These are phyloP conservation scores for Sorex fumeus DNA, from an alignment of 2,113 vertebrate species.

Conservation along the genomic window DNA sequence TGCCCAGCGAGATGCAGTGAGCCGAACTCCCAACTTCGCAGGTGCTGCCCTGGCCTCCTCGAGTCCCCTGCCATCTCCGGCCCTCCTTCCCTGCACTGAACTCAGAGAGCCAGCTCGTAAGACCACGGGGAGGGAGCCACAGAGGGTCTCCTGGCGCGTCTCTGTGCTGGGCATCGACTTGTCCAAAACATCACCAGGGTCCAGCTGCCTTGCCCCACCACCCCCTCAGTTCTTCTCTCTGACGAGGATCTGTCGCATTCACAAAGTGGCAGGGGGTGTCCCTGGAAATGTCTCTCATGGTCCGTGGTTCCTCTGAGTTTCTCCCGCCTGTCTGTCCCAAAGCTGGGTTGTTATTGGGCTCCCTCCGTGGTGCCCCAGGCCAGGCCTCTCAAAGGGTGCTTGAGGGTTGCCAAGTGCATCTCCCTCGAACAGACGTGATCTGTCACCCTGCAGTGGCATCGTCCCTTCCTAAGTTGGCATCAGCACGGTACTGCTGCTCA, in stretches of 20 bases:
- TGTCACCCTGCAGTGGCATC: not conserved
- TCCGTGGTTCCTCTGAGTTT: not conserved
- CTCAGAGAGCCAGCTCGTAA: not conserved
- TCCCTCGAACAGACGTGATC: not conserved
- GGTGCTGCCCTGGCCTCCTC: not conserved
- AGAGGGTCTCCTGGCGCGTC: not conserved
- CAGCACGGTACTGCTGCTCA: not conserved
- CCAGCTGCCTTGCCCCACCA: not conserved
- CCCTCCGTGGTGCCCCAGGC: not conserved
- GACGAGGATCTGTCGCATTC: not conserved
- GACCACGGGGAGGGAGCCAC: not conserved
- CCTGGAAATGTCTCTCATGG: constrained; percentile 4
- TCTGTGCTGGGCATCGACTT: not conserved
- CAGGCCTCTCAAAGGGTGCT: not conserved
- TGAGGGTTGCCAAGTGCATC: not conserved
- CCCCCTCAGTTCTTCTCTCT: not conserved
- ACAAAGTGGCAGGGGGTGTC: not conserved
- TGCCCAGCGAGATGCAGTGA: not conserved
- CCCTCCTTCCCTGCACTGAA: not conserved
- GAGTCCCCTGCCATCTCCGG: constrained; percentile 1
- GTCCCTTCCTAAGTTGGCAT: not conserved
- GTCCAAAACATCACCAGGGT: not conserved
- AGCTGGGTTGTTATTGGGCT: not conserved
- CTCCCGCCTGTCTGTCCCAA: not conserved
- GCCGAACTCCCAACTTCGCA: constrained; percentile 24